phyloP scores from a whole-genome alignment of 53 echinoderm and acorn worm genomes.

The Mesocentrotus franciscanus region DNA sequence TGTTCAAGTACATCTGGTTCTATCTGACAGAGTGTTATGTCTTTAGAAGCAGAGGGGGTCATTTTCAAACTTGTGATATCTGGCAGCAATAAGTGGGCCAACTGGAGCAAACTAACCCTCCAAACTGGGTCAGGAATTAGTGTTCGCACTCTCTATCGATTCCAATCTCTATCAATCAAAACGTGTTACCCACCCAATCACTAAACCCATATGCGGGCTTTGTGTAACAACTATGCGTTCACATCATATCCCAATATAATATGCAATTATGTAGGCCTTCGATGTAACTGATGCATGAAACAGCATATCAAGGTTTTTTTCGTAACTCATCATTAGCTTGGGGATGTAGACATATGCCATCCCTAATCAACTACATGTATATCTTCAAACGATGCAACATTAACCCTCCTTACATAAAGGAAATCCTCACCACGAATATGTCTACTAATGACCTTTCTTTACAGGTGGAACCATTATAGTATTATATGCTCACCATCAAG shows the following conservation, averaged over 20 bases:
- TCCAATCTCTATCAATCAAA: conserved; percentile 43
- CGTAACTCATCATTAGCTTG: neutral
- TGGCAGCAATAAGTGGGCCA: conserved; percentile 52
- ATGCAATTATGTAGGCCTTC: neutral
- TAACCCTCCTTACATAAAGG: neutral
- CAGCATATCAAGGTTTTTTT: neutral
- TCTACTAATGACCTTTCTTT: neutral
- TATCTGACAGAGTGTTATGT: conserved; percentile 40
- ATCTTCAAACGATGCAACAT: too few relatives aligned
- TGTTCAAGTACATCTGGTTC: conserved; percentile 42
- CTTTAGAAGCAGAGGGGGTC: neutral
- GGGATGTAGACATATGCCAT: neutral
- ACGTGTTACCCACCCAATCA: neutral
- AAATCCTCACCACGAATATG: neutral
- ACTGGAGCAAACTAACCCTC: conserved; percentile 26
- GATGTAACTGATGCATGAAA: neutral
- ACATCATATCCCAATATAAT: neutral
- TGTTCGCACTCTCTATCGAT: conserved; percentile 42
- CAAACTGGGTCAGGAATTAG: conserved; percentile 62
- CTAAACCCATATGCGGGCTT: neutral
- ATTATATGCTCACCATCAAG: neutral
- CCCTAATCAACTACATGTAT: neutral
- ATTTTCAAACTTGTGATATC: conserved; percentile 54
- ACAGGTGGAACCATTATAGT: neutral
- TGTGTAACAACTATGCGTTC: neutral